These are phyloP conservation scores for Orthosia gothica DNA, from an alignment of 2,888 invertebrate genomes.

Conservation along the genomic window DNA sequence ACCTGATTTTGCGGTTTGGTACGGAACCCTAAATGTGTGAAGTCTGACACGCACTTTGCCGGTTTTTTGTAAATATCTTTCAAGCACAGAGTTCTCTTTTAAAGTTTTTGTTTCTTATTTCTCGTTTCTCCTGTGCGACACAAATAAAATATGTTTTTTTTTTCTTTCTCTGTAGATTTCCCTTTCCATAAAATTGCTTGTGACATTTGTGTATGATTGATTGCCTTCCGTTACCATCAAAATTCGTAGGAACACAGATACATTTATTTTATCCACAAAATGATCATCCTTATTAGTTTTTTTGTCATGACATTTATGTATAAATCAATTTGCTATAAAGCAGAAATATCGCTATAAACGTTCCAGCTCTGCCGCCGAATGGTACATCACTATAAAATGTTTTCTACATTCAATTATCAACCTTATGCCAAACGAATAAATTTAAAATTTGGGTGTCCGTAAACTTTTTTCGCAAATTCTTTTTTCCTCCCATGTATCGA, in stretches of 20 bases:
- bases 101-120: no score
- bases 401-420: slow-evolving; percentile 24
- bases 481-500: slow-evolving; percentile 39
- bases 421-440: background rate
- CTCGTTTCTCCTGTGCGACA: no score
- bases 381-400: slow-evolving; percentile 41
- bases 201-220: slow-evolving; percentile 8
- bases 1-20: no score
- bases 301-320: slow-evolving; percentile 51
- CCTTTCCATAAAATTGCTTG: background rate
- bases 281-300: slow-evolving; percentile 27
- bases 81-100: no score
- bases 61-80: no score
- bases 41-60: no score
- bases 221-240: background rate
- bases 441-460: background rate
- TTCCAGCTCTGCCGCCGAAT: slow-evolving; percentile 27
- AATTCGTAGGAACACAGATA: no score
- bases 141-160: no score
- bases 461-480: slow-evolving; percentile 30
- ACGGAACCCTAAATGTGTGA: no score
- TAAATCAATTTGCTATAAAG: slow-evolving; percentile 51
- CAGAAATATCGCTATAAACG: slow-evolving; percentile 41
- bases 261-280: slow-evolving; percentile 4
- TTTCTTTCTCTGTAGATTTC: background rate